Base-by-base conservation (phyloP, 2,888 invertebrate genomes). In the Tridacna gigas region DNA sequence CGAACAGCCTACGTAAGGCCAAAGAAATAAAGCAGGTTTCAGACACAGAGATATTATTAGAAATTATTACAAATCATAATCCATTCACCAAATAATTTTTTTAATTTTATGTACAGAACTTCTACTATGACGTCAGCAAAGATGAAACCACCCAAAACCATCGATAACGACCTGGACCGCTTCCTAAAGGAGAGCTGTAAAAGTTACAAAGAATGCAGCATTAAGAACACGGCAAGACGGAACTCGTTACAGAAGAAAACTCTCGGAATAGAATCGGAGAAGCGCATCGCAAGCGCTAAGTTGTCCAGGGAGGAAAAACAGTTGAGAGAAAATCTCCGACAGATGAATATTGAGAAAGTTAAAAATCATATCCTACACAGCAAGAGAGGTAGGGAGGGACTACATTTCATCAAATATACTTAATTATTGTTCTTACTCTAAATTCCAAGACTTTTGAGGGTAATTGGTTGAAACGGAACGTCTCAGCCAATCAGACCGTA, bases 211-310 rank as follows among this genome's bases (percentile, higher is more conserved):
- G 90, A 90, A 25, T 91, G 91, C 28, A 86, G 87, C 37, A 87
- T 90, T 0, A 92, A 92, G 83, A 93, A 93, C 79, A 91, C 83
- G 4, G 92, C 92, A 0, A 80, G 93, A 11, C 67, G 92, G 25
- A 91, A 91, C 79, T 92, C 92, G 0, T 84, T 93, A 13, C 88
- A 89, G 83, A 92, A 89, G 82, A 89, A 89, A 73, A 93, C 92
- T 4, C 76, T 88, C 18, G 91, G 90, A 0, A 91, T 92, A 11
- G 92, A 93, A 79, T 89, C 88, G 0, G 90, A 92, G 65, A 77
- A 89, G n/a, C 88, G 89, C 47, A 79, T 91, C 74, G 91, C 90
- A 11, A 87, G 86, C 13, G 87, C 88, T 0, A 82, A 88, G 45
- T 60, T 91, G 56, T 86, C 85, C 71, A 83, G 91, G 73, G 91